Evolutionary conservation across 2,888 invertebrate genomes (phyloP).

Genomic region (Habrosyne pyritoides): DNA sequence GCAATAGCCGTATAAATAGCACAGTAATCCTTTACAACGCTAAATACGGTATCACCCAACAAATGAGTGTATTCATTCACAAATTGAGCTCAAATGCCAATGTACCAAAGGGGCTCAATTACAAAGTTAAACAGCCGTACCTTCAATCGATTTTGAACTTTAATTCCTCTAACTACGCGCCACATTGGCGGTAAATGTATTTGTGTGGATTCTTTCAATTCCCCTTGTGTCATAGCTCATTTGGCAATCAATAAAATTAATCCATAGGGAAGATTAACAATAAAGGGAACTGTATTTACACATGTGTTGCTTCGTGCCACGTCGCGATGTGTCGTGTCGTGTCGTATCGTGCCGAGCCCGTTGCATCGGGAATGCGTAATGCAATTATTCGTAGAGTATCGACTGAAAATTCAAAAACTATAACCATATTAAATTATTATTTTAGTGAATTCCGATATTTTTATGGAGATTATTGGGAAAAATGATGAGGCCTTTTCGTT

Average conservation of each 20-base stretch:
- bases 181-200: slow-evolving; percentile 24
- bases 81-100: slow-evolving; percentile 80
- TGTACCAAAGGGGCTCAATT: slow-evolving; percentile 53
- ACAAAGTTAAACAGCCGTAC: slow-evolving; percentile 30
- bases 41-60: slow-evolving; percentile 65
- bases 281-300: slow-evolving; percentile 66
- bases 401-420: slow-evolving; percentile 57
- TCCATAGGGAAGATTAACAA: slow-evolving; percentile 69
- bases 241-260: slow-evolving; percentile 81
- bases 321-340: neutral
- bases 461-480: slow-evolving; percentile 5
- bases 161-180: slow-evolving; percentile 35
- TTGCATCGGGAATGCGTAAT: slow-evolving; percentile 54
- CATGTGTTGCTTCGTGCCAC: slow-evolving; percentile 43
- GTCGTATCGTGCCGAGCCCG: neutral
- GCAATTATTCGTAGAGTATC: slow-evolving; percentile 65
- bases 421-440: no score
- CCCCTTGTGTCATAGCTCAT: slow-evolving; percentile 77
- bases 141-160: slow-evolving; percentile 38
- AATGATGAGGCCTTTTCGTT: no score
- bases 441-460: slow-evolving; percentile 22
- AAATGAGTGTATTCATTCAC: slow-evolving; percentile 69
- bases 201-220: slow-evolving; percentile 50
- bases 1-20: slow-evolving; percentile 18
- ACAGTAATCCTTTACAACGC: slow-evolving; percentile 41